Conservation (phyloP, 2,113 vertebrate genomes). For the Lepus timidus region DNA sequence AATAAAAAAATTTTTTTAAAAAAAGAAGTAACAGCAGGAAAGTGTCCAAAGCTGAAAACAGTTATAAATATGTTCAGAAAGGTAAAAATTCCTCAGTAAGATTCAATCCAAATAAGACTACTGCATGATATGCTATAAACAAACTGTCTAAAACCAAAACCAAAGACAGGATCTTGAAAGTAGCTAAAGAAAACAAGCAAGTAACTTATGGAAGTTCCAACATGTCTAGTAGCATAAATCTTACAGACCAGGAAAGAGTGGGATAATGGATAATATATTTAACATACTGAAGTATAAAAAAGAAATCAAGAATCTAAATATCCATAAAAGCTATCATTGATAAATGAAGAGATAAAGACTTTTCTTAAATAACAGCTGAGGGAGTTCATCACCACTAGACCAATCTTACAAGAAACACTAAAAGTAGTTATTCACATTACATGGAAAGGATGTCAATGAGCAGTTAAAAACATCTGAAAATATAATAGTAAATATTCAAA, state of each 20-base stretch:
- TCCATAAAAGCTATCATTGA: too few species aligned
- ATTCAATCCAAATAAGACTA: not conserved
- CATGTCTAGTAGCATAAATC: too few species aligned
- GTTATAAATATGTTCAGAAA: not conserved
- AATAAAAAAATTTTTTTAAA: too few species aligned
- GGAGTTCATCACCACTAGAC: not conserved
- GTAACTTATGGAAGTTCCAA: not conserved
- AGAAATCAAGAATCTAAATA: too few species aligned
- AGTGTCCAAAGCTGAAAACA: not conserved
- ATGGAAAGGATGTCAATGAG: not conserved
- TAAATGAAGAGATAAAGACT: not conserved
- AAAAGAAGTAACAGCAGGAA: not conserved
- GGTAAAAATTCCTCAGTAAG: not conserved
- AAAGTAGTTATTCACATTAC: not conserved
- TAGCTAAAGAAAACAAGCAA: not conserved
- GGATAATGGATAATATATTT: too few species aligned
- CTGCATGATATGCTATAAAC: not conserved
- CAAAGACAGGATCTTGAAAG: not conserved
- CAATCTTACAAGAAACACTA: not conserved
- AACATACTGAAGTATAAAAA: too few species aligned
- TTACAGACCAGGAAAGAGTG: not conserved
- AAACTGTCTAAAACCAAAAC: not conserved
- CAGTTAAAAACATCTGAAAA: not conserved
- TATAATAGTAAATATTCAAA: not conserved
- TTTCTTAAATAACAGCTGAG: not conserved